Conservation (phyloP, 1,140 invertebrate species). For the honey bee (Apis mellifera) region DNA sequence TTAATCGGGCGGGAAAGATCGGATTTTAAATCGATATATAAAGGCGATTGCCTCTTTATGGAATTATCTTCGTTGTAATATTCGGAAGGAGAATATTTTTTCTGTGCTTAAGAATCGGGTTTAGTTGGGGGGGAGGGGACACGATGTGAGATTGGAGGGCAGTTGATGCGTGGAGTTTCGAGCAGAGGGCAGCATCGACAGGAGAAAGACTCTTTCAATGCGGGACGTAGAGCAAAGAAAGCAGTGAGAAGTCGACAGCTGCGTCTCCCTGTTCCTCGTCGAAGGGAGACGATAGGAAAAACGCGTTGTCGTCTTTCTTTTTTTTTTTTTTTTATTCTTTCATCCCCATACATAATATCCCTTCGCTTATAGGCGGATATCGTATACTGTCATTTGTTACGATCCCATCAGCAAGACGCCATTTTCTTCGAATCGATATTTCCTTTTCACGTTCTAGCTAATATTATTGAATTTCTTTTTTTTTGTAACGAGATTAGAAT, state of each 20-base stretch:
- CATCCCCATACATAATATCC: slow-evolving; percentile 13
- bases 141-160: too few species aligned
- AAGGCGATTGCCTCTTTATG: background rate
- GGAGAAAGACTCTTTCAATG: slow-evolving; percentile 3
- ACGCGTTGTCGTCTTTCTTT: slow-evolving; percentile 28
- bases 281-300: slow-evolving; percentile 7
- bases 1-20: slow-evolving; percentile 6
- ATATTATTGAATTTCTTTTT: background rate
- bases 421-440: background rate
- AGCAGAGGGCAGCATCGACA: slow-evolving; percentile 62
- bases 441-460: background rate
- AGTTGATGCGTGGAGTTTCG: slow-evolving; percentile 4
- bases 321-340: slow-evolving; percentile 36
- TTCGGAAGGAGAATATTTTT: background rate
- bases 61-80: background rate
- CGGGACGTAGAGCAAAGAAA: slow-evolving; percentile 3
- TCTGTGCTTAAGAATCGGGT: too few species aligned
- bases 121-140: too few species aligned
- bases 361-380: background rate
- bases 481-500: background rate
- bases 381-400: slow-evolving; percentile 13
- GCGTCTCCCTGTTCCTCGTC: slow-evolving; percentile 26
- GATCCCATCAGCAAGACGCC: background rate
- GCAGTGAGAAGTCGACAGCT: slow-evolving; percentile 58
- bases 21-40: background rate